A percentile compares a stretch with the other conserved stretches of the same genome.
These are phyloP conservation scores for Nycticryphes semicollaris DNA, from an alignment of 2,113 vertebrate species.

Conservation along the genomic window DNA sequence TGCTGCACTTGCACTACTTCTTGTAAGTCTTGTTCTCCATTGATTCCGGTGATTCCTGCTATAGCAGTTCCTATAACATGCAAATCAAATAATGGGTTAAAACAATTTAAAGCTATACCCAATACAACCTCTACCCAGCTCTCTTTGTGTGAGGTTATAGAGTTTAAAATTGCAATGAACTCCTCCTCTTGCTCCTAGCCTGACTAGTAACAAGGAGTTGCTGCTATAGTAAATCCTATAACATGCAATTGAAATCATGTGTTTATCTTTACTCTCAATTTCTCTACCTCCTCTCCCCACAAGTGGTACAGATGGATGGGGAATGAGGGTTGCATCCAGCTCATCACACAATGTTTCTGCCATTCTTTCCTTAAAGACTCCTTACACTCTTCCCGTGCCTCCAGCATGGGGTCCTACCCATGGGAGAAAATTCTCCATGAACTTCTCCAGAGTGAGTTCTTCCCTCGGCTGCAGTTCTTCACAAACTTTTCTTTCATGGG, in stretches of 20 bases:
- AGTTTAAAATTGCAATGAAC: not conserved
- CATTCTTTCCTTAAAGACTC: not conserved
- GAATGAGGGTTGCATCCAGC: not conserved
- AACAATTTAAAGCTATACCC: not conserved
- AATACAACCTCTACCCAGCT: not conserved
- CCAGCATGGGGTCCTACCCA: not conserved
- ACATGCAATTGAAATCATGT: not conserved
- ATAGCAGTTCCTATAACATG: not conserved
- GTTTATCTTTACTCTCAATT: not conserved
- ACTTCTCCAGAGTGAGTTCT: not conserved
- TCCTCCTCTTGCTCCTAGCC: not conserved
- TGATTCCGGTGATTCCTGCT: not conserved
- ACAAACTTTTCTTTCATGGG: not conserved
- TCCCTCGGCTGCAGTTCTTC: not conserved
- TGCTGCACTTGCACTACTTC: not conserved
- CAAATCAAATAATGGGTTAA: not conserved
- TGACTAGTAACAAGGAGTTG: not conserved
- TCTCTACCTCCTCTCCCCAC: not conserved
- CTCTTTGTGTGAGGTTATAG: not conserved
- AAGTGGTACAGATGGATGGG: not conserved
- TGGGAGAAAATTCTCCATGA: not conserved
- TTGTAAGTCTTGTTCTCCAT: not conserved
- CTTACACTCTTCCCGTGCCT: not conserved
- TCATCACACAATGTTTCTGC: not conserved
- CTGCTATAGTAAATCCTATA: not conserved